These are phyloP conservation scores for Dinothrombium tinctorium DNA, from an alignment of 1,140 invertebrate genomes.

Conservation along the genomic window DNA sequence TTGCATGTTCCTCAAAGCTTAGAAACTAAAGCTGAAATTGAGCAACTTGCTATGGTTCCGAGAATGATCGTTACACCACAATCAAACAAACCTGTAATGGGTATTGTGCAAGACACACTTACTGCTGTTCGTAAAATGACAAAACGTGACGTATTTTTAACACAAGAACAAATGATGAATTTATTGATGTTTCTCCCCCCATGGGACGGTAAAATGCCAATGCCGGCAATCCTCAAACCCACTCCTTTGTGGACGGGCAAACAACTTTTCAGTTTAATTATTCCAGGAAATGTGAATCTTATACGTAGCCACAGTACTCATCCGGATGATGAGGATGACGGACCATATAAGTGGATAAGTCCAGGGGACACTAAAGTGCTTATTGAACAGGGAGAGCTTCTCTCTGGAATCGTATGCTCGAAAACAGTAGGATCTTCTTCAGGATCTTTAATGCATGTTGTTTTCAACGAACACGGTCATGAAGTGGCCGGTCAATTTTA, in stretches of 20 bases:
- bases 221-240: constrained; percentile 92
- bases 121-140: constrained; percentile 99
- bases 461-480: constrained; percentile 87
- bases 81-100: constrained; percentile 96
- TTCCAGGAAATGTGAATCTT: constrained; percentile 95
- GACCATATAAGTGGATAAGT: constrained; percentile 97
- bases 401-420: constrained; percentile 84
- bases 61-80: constrained; percentile 89
- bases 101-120: constrained; percentile 96
- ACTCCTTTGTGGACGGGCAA: constrained; percentile 94
- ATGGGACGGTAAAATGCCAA: constrained; percentile 97
- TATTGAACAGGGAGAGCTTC: constrained; percentile 88
- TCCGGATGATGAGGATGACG: constrained; percentile 96
- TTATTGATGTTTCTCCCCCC: constrained; percentile 93
- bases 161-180: constrained; percentile 84
- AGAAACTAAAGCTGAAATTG: constrained; percentile 93
- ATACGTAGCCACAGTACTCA: constrained; percentile 83
- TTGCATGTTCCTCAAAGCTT: constrained; percentile 95
- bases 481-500: constrained; percentile 93
- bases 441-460: constrained; percentile 88
- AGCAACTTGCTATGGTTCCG: constrained; percentile 90
- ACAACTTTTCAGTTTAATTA: constrained; percentile 92
- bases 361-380: constrained; percentile 91
- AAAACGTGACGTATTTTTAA: constrained; percentile 86
- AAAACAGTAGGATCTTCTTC: constrained; percentile 89